Conservation (phyloP, 2,797 vertebrate genomes). For the Sphenodon punctatus region DNA sequence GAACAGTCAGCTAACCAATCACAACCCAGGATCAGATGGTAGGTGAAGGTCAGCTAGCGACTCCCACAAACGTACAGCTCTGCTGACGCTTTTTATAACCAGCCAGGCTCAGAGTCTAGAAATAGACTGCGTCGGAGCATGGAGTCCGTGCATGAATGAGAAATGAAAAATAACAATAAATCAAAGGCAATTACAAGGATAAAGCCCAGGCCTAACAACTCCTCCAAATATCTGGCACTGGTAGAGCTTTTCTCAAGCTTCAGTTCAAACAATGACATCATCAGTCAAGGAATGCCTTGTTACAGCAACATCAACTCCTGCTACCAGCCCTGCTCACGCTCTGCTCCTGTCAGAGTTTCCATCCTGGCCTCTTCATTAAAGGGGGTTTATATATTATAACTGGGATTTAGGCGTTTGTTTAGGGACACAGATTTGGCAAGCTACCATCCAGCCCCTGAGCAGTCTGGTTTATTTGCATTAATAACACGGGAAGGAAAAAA, state of each 20-base stretch:
- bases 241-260: not conserved
- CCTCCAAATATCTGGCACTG: constrained; percentile 9
- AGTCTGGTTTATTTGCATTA: constrained; percentile 21
- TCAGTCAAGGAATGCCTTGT: constrained; percentile 46
- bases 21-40: not conserved
- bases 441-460: constrained; percentile 21
- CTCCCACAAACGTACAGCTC: not conserved
- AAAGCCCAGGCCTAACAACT: not conserved
- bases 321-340: not conserved
- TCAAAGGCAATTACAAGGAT: not conserved
- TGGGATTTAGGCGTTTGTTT: constrained; percentile 34
- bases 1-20: not conserved
- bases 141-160: not conserved
- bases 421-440: not conserved
- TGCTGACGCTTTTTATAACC: not conserved
- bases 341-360: constrained; percentile 14
- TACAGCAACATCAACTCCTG: not conserved
- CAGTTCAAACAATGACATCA: constrained; percentile 35
- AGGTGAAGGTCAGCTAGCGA: not conserved
- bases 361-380: not conserved
- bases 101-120: not conserved
- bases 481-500: not conserved
- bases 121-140: not conserved
- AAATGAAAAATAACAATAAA: constrained; percentile 4
- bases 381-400: constrained; percentile 15